Base-by-base conservation (phyloP, 2,888 invertebrate genomes). In the Colletes collaris region DNA sequence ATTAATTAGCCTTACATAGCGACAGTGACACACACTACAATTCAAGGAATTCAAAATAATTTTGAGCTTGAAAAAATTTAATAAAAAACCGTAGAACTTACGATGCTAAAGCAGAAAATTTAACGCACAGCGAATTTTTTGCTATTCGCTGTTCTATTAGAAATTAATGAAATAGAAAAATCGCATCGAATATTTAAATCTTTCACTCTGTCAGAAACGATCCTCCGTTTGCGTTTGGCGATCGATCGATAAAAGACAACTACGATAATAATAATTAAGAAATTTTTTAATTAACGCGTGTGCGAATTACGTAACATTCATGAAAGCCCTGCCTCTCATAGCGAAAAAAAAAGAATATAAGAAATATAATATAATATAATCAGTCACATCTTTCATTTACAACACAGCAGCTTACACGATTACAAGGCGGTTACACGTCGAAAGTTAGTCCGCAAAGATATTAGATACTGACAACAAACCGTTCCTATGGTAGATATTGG, bases 381-480 rank as follows among this genome's bases (percentile, higher is more conserved):
- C 83, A 87, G 76, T 83, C 87, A 71, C 76, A 69, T 74, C 49
- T 79, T 70, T 67, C 83, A 81, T 73, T 86, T 78, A 80, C 78
- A 85, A 86, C 81, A 81, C 80, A 87, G 80, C 73, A 73, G 71
- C 79, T 83, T 82, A 83, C 66, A 84, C 40, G 76, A 84, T 84
- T 87, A 87, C 84, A 82, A 87, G 86, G 81, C 82, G 82, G 72
- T 86, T 81, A 82, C 82, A 85, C 64, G 81, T 85, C 79, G 64
- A 81, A 75, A 84, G 74, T 86, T 86, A 83, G 82, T 87, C 84
- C 79, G 82, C 86, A 77, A 84, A 84, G 84, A 60, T 87, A 77
- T 79, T 84, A 76, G 81, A 74, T 85, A 82, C 79, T 85, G 82
- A 83, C 79, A 79, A 87, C 87, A 83, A 86, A 87, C 78, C 86